phyloP scores from a whole-genome alignment of 2,888 invertebrate genomes.

The Athetis lepigone region DNA sequence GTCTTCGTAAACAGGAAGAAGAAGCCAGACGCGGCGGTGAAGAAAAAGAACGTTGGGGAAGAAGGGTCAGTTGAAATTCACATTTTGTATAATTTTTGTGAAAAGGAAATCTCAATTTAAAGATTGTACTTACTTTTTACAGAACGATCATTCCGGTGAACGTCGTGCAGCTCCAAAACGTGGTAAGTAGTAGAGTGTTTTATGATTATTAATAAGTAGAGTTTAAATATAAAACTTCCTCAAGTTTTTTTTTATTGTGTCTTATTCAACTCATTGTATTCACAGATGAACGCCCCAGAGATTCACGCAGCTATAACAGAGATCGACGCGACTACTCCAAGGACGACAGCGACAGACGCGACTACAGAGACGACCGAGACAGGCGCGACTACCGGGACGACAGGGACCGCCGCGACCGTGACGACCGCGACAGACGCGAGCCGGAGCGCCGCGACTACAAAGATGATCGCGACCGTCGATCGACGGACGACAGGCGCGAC shows the following conservation, averaged over 20 bases:
- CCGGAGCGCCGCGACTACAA: conserved; percentile 57
- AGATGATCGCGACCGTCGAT: conserved; percentile 65
- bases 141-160: conserved; percentile 87
- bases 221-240: not conserved
- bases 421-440: conserved; percentile 55
- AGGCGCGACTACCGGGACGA: conserved; percentile 65
- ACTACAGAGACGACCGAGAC: conserved; percentile 61
- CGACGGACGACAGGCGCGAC: conserved; percentile 58
- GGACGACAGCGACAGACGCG: conserved; percentile 73
- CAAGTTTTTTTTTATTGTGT: not conserved
- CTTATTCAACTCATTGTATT: conserved; percentile 24
- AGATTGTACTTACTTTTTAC: conserved; percentile 56
- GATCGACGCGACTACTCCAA: conserved; percentile 82
- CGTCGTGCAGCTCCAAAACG: conserved; percentile 83
- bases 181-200: conserved; percentile 72
- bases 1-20: conserved; percentile 92
- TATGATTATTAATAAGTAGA: not conserved
- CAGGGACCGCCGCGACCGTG: conserved; percentile 66
- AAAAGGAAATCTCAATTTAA: not conserved
- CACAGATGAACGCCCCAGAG: conserved; percentile 81
- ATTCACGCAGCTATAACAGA: conserved; percentile 83
- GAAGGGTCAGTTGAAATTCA: conserved; percentile 71
- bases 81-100: not conserved
- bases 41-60: conserved; percentile 86
- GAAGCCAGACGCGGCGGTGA: conserved; percentile 81